Evolutionary conservation across 2,888 invertebrate genomes (phyloP).

Genomic region (Sinelater perroti): DNA sequence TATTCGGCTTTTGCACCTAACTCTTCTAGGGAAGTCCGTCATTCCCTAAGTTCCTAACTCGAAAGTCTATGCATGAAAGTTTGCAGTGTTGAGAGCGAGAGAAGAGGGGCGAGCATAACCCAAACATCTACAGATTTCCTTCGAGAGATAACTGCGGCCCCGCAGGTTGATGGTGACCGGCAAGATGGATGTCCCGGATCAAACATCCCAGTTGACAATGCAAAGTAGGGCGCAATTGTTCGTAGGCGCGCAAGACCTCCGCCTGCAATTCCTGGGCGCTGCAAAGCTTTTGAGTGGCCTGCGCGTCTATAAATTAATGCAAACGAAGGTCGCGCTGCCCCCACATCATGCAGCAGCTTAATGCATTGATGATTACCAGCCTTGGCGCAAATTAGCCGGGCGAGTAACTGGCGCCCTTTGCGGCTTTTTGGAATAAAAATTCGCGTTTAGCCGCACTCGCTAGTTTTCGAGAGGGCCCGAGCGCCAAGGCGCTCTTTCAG

Average conservation of each 20-base stretch:
- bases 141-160: constrained; percentile 25
- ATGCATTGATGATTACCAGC: constrained; percentile 19
- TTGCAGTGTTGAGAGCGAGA: constrained; percentile 6
- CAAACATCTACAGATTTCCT: constrained; percentile 21
- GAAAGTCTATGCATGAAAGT: too few species aligned
- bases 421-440: too few species aligned
- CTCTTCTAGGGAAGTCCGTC: too few species aligned
- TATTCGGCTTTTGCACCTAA: too few species aligned
- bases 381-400: constrained; percentile 19
- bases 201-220: constrained; percentile 17
- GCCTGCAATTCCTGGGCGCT: constrained; percentile 24
- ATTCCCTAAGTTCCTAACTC: too few species aligned
- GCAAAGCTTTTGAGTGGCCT: constrained; percentile 23
- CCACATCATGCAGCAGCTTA: constrained; percentile 19
- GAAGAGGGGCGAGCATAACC: constrained; percentile 9
- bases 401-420: too few species aligned
- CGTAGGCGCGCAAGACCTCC: constrained; percentile 16
- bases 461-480: too few species aligned
- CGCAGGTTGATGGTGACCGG: constrained; percentile 30
- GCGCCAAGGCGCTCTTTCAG: constrained; percentile 29
- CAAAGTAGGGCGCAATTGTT: constrained; percentile 13
- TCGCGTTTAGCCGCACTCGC: too few species aligned
- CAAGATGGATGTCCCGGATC: constrained; percentile 19
- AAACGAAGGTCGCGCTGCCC: constrained; percentile 17
- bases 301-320: constrained; percentile 27